Evolutionary conservation across 53 echinoderm and acorn worm species (phyloP).

Genomic region (Zoroaster sp.): DNA sequence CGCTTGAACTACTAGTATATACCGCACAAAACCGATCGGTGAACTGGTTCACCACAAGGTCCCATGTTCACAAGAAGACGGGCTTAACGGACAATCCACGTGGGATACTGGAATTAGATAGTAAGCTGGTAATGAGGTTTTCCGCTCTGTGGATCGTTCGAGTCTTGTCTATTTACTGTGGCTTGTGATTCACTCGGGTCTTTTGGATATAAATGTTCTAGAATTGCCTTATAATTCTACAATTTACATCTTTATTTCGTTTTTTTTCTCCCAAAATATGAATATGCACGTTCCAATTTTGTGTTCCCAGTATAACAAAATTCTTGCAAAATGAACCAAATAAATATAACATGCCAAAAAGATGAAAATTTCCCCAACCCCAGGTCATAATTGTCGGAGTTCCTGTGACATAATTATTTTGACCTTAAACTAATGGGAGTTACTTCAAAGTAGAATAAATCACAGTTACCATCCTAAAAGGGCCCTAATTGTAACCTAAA

Average conservation of each 20-base stretch:
- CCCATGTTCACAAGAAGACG: neutral
- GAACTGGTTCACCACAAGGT: neutral
- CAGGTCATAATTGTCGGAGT: neutral
- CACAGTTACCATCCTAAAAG: too few species aligned
- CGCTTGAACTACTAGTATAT: neutral
- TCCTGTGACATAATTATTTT: neutral
- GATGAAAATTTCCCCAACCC: neutral
- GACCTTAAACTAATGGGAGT: too few species aligned
- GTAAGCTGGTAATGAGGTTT: slow-evolving; percentile 29
- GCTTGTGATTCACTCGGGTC: neutral
- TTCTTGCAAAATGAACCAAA: neutral
- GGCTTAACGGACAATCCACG: neutral
- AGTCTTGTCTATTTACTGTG: neutral
- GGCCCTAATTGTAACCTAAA: too few species aligned
- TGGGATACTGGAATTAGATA: slow-evolving; percentile 12
- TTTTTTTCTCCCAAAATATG: neutral
- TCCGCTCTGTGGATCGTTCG: neutral
- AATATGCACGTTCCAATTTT: too few species aligned
- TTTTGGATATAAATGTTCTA: neutral
- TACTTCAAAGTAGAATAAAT: too few species aligned
- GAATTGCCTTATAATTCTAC: neutral
- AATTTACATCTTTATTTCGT: too few species aligned
- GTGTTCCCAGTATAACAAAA: neutral
- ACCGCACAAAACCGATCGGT: neutral
- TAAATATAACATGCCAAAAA: neutral